Base-by-base conservation (phyloP, 2,888 invertebrate genomes). In the Laothoe populi region DNA sequence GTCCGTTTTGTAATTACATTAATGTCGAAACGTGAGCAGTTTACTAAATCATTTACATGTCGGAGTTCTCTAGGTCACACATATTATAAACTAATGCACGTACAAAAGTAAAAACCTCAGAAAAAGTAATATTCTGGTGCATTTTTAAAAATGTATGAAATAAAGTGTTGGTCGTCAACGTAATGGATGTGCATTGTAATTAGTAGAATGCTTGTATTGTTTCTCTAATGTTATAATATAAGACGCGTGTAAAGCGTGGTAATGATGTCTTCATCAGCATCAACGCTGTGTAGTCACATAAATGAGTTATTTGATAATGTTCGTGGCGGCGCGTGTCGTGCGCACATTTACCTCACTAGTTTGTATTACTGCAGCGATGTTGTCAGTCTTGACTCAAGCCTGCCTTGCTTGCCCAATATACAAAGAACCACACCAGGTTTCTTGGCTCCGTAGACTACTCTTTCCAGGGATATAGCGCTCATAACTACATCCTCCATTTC, bases 11-110 rank as follows among this genome's bases (percentile, higher is more conserved):
- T 35, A 53, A 53, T 21, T 10, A 19, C 2, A 31, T 35, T 53
- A 53, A 49, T 53, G 53, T 53, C 19, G 53, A 53, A 53, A 53
- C 53, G 53, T 53, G 53, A 53, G 53, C 53, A 19, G 8, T 53
- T 53, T 53, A 53, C 10, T 35, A 19, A 53, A 53, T 35, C 19
- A 35, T 53, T 53, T 4, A 53, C 53, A 53, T 35, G 53, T 53
- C n/a, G 31, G 26, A 13, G 19, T 53, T 31, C 19, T 53, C 53
- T 53, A 53, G 53, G 53, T 35, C 38, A 19, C 40, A 40, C 4
- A 40, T n/a, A 40, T n/a, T n/a, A n/a, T n/a, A n/a, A n/a, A 7
- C 11, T n/a, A 16, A 5, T 26, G 26, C 16, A 19, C 19, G 1
- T 19, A 31, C 4, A 35, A n/a, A 26, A 13, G n/a, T 13, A 13